These are phyloP conservation scores for Anadara kagoshimensis DNA, from an alignment of 1,140 invertebrate genomes.

Conservation along the genomic window DNA sequence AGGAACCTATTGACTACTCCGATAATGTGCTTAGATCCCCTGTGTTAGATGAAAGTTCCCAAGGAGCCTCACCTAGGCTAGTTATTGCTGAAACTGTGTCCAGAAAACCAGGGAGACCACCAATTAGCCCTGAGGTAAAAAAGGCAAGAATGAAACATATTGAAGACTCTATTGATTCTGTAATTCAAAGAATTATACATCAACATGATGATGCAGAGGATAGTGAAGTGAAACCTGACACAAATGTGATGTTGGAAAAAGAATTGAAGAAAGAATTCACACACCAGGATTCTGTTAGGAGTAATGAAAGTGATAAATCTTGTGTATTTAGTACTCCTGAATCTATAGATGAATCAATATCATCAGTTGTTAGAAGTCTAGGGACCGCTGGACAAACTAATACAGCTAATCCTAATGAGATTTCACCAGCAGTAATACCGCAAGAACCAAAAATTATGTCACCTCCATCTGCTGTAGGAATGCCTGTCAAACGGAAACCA, in stretches of 20 bases:
- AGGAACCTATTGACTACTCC: too few relatives aligned
- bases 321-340: too few relatives aligned
- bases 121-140: slow-evolving; percentile 36
- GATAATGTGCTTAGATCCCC: too few relatives aligned
- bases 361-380: too few relatives aligned
- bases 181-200: slow-evolving; percentile 31
- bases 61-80: slow-evolving; percentile 43
- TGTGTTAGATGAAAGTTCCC: slow-evolving; percentile 8
- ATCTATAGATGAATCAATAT: too few relatives aligned
- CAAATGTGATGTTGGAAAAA: not conserved
- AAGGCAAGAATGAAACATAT: slow-evolving; percentile 42
- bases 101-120: slow-evolving; percentile 37
- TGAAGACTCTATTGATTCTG: slow-evolving; percentile 54
- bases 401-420: too few relatives aligned
- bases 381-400: too few relatives aligned
- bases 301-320: too few relatives aligned
- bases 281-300: not conserved
- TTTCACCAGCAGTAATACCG: too few relatives aligned
- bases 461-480: too few relatives aligned
- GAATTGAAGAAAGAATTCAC: slow-evolving; percentile 1
- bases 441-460: too few relatives aligned
- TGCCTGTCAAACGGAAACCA: too few relatives aligned
- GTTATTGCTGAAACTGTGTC: slow-evolving; percentile 38
- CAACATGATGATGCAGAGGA: not conserved
- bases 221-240: not conserved